A percentile compares a stretch with the other conserved stretches of the same genome.
These are phyloP conservation scores for Procambarus clarkii DNA, from an alignment of 1,140 invertebrate genomes.

Conservation along the genomic window DNA sequence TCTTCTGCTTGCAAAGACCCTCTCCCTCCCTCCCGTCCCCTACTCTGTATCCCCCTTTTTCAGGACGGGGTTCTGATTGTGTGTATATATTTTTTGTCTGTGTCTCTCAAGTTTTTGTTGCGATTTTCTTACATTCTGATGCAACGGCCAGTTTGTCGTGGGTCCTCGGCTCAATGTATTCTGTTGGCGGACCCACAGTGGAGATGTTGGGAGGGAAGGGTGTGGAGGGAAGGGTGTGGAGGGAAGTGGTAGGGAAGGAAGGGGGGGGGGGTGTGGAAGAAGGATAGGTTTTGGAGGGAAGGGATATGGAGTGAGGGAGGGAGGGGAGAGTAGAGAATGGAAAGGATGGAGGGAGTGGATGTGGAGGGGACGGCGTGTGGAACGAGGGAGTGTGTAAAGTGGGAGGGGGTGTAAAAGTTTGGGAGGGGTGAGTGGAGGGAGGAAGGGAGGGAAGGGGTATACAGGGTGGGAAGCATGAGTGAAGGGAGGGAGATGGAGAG, in stretches of 20 bases:
- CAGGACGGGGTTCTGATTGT: too few relatives aligned
- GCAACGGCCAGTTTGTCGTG: constrained; percentile 31
- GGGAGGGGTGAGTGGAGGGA: too few relatives aligned
- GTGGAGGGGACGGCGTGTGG: neutral
- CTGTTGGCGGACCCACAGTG: neutral
- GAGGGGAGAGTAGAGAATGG: neutral
- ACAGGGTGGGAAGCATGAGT: too few relatives aligned
- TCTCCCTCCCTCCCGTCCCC: too few relatives aligned
- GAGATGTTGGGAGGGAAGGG: neutral
- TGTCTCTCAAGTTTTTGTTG: neutral
- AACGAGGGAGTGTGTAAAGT: neutral
- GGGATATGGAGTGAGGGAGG: neutral
- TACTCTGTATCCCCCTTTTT: too few relatives aligned
- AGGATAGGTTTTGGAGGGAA: neutral
- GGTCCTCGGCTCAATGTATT: constrained; percentile 14
- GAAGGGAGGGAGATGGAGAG: too few relatives aligned
- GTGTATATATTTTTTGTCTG: constrained; percentile 1
- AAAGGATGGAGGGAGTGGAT: constrained; percentile 7
- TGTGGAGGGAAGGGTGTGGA: neutral
- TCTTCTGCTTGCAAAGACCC: constrained; percentile 50
- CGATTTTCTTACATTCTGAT: constrained; percentile 49
- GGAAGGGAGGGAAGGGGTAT: too few relatives aligned
- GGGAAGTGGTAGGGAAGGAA: neutral
- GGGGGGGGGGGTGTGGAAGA: too few relatives aligned
- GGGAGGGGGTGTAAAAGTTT: too few relatives aligned